These are phyloP conservation scores for Adelosebastes latens DNA, from an alignment of 2,797 vertebrate species.

Conservation along the genomic window DNA sequence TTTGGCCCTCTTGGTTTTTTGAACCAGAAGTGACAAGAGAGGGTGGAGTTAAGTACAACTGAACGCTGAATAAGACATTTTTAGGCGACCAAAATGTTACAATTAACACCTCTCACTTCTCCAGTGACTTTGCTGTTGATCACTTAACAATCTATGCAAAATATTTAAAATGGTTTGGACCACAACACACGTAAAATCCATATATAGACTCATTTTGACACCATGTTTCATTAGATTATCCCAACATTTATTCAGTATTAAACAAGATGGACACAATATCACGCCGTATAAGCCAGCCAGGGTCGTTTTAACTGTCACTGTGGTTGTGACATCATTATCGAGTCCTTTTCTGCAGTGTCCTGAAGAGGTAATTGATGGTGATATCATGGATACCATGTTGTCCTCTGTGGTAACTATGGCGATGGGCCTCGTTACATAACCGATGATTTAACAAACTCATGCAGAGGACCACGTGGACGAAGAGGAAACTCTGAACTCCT, in stretches of 20 bases:
- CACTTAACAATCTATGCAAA: too few relatives aligned
- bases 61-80: too few relatives aligned
- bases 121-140: too few relatives aligned
- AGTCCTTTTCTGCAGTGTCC: background rate
- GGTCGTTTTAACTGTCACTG: background rate
- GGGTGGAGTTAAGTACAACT: too few relatives aligned
- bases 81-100: too few relatives aligned
- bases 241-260: background rate
- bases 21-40: too few relatives aligned
- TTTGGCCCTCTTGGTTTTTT: too few relatives aligned
- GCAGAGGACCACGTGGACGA: background rate
- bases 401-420: slow-evolving; percentile 54
- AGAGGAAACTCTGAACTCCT: slow-evolving; percentile 56
- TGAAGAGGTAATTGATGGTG: slow-evolving; percentile 28
- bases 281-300: background rate
- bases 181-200: background rate
- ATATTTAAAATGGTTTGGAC: too few relatives aligned
- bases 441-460: slow-evolving; percentile 41
- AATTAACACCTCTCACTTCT: too few relatives aligned
- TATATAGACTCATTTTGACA: background rate
- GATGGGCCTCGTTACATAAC: slow-evolving; percentile 57
- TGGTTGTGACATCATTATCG: slow-evolving; percentile 12
- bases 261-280: background rate
- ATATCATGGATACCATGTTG: slow-evolving; percentile 30
- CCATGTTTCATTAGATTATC: background rate